Percentiles rank a stretch among this genome's conserved stretches.
These are phyloP conservation scores for Eulemur mongoz DNA, from an alignment of 2,797 vertebrate genomes.

Conservation along the genomic window DNA sequence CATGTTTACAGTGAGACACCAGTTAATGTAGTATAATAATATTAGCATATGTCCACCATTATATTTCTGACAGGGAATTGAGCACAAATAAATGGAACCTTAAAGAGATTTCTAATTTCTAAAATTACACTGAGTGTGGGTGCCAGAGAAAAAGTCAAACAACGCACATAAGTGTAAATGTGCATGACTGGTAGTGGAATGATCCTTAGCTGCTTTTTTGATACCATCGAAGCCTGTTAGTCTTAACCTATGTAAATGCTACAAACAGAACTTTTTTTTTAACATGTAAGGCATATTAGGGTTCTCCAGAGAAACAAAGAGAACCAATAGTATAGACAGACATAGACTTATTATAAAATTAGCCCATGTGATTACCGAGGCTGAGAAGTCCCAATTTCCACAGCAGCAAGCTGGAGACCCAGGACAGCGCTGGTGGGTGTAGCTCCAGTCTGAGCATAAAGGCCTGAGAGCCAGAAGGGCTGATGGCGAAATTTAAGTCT, in stretches of 20 bases:
- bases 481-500: background rate
- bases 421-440: background rate
- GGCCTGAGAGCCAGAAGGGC: background rate
- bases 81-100: slow-evolving; percentile 36
- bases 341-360: background rate
- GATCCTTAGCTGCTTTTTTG: background rate
- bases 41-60: slow-evolving; percentile 25
- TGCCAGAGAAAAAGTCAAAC: slow-evolving; percentile 20
- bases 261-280: background rate
- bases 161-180: background rate
- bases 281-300: background rate
- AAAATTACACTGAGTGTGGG: background rate
- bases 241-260: background rate
- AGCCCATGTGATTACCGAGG: background rate
- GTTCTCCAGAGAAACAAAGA: background rate
- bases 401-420: background rate
- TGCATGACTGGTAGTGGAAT: background rate
- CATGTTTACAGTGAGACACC: background rate
- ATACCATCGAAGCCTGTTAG: background rate
- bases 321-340: background rate
- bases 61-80: slow-evolving; percentile 16
- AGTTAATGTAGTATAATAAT: background rate
- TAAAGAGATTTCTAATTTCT: slow-evolving; percentile 26
- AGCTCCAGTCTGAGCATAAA: background rate
- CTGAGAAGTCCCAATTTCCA: background rate